Evolutionary conservation across 1,140 invertebrate genomes (phyloP).

Genomic region (Polyergus mexicanus): DNA sequence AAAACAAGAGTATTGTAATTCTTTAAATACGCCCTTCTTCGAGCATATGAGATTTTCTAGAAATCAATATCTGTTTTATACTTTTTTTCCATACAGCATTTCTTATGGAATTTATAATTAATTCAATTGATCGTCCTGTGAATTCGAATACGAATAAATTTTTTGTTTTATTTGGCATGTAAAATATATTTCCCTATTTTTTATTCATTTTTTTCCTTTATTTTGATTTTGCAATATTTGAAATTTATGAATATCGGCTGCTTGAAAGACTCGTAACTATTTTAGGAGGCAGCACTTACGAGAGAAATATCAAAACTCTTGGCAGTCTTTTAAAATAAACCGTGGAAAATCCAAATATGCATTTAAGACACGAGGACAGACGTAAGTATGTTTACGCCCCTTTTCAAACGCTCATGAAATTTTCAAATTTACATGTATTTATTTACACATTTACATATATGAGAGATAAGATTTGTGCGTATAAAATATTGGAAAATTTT

Average conservation of each 20-base stretch:
- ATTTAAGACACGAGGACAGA: neutral
- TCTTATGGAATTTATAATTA: conserved; percentile 19
- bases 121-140: neutral
- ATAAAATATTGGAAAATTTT: neutral
- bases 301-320: conserved; percentile 9
- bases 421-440: neutral
- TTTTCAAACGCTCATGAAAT: neutral
- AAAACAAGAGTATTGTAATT: neutral
- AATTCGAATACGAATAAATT: neutral
- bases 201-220: neutral
- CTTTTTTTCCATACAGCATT: conserved; percentile 2
- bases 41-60: neutral
- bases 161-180: neutral
- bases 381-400: neutral
- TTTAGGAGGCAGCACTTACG: neutral
- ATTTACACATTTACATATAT: neutral
- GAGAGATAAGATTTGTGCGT: neutral
- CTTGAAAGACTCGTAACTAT: conserved; percentile 23
- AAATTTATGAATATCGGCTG: conserved; percentile 21
- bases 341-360: neutral
- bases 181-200: conserved; percentile 1
- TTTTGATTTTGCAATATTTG: neutral
- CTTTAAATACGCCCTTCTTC: neutral
- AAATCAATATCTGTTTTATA: conserved; percentile 20
- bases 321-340: conserved; percentile 3